phyloP scores from a whole-genome alignment of 2,888 invertebrate species.

The Ctena decussata region DNA sequence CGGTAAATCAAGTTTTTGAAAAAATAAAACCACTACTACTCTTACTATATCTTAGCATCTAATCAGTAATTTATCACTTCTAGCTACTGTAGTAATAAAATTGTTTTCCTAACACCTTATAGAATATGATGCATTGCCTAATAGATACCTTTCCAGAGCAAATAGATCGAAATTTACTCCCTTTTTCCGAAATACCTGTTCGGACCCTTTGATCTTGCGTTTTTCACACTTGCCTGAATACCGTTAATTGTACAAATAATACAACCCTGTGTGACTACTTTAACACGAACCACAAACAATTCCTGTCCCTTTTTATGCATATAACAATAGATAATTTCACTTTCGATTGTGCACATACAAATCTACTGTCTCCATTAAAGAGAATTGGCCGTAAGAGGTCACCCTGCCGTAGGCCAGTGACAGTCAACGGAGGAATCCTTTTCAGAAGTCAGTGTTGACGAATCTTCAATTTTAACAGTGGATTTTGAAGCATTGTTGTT shows the following conservation, averaged over 20 bases:
- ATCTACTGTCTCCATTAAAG: constrained; percentile 49
- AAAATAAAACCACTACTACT: no score
- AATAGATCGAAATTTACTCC: constrained; percentile 52
- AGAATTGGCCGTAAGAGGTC: constrained; percentile 33
- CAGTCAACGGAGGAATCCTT: not conserved
- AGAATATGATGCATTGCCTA: constrained; percentile 54
- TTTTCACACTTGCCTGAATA: constrained; percentile 44
- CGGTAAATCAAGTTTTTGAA: no score
- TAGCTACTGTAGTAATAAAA: not conserved
- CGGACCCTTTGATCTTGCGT: constrained; percentile 46
- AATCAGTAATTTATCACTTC: not conserved
- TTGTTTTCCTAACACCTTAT: constrained; percentile 12
- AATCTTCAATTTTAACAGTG: not conserved
- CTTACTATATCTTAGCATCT: not conserved
- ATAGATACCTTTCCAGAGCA: constrained; percentile 61
- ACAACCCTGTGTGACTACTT: constrained; percentile 53
- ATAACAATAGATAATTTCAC: constrained; percentile 68
- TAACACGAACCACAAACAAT: constrained; percentile 63
- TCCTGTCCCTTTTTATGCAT: constrained; percentile 45
- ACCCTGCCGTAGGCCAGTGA: constrained; percentile 52
- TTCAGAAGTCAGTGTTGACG: not conserved
- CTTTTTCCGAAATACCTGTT: not conserved
- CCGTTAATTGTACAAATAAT: constrained; percentile 31
- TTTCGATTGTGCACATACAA: constrained; percentile 46
- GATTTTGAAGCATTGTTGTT: not conserved